These are phyloP conservation scores for Tenthredo distinguenda DNA, from an alignment of 2,888 invertebrate genomes.

Conservation along the genomic window DNA sequence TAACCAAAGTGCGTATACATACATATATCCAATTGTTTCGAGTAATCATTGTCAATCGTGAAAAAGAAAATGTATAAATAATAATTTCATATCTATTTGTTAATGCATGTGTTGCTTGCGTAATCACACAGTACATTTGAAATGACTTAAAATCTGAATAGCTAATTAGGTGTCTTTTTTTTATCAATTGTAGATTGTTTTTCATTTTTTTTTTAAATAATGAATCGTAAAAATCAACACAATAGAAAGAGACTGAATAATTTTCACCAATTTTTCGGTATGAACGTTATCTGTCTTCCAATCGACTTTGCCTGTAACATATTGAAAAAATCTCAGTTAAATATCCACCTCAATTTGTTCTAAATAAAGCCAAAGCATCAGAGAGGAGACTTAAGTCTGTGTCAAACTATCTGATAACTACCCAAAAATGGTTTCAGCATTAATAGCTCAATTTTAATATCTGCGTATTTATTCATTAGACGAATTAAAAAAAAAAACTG, in stretches of 20 bases:
- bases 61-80: constrained; percentile 25
- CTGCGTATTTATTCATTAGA: constrained; percentile 19
- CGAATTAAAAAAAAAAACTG: not conserved
- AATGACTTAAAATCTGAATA: not conserved
- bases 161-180: not conserved
- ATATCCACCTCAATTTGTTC: not conserved
- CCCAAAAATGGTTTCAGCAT: not conserved
- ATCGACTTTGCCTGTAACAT: not conserved
- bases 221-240: not conserved
- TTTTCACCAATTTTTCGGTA: constrained; percentile 29
- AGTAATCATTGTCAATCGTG: not conserved
- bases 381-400: constrained; percentile 50
- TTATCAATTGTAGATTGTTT: not conserved
- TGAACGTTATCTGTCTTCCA: constrained; percentile 41
- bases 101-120: constrained; percentile 10
- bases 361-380: constrained; percentile 37
- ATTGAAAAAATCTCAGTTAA: constrained; percentile 18
- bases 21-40: constrained; percentile 2
- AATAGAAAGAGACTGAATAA: constrained; percentile 40
- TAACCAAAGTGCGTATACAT: constrained; percentile 19
- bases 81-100: constrained; percentile 22
- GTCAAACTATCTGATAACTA: constrained; percentile 25
- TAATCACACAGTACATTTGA: not conserved
- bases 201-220: not conserved
- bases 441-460: constrained; percentile 31